Conservation (phyloP, 2,888 invertebrate genomes). For the Ceraclea dissimilis region DNA sequence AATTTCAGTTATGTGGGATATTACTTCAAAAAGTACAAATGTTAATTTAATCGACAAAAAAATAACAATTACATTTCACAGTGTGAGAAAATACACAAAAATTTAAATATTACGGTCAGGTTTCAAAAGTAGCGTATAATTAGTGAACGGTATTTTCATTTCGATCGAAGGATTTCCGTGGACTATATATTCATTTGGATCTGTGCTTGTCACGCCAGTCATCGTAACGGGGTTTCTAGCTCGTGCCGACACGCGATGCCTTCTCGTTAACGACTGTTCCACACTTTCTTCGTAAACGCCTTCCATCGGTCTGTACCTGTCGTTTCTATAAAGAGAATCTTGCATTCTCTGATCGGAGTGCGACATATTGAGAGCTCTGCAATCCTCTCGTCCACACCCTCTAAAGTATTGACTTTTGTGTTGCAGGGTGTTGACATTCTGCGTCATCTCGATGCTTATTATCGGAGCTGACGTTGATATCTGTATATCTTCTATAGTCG, state of each 20-base stretch:
- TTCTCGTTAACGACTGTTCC: background rate
- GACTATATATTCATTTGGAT: background rate
- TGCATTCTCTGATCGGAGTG: background rate
- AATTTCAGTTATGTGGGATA: no score
- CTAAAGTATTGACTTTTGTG: background rate
- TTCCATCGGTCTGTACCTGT: no score
- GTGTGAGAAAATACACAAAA: no score
- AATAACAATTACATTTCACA: no score
- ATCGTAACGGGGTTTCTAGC: background rate
- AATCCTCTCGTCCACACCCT: background rate
- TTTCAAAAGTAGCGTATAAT: background rate
- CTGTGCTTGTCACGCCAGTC: background rate
- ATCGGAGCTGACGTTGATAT: background rate
- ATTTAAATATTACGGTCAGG: no score
- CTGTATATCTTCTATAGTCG: background rate
- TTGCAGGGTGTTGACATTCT: background rate
- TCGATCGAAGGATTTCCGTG: background rate
- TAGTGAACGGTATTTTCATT: background rate
- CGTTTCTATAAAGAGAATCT: no score
- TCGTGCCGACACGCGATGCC: background rate
- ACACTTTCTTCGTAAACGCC: background rate
- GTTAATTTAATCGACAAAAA: no score
- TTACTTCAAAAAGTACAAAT: no score
- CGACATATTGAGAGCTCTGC: background rate
- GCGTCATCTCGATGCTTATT: background rate